Evolutionary conservation across 1,140 invertebrate genomes (phyloP).

Genomic region (Trigoniulus corallinus): DNA sequence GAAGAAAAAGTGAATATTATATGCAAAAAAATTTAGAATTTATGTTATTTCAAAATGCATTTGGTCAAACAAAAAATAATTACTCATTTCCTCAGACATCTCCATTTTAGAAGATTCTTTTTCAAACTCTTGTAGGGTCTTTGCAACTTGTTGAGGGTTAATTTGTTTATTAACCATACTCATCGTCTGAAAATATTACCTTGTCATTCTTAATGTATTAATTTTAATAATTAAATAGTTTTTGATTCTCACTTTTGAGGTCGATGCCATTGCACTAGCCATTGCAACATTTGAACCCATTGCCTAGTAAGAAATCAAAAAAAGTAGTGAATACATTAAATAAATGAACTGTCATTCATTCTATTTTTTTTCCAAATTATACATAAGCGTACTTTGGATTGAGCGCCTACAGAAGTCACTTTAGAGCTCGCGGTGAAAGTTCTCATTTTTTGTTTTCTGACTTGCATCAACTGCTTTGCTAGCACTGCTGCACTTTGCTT

Average conservation of each 20-base stretch:
- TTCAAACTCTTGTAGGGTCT: slow-evolving; percentile 64
- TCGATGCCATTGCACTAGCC: slow-evolving; percentile 66
- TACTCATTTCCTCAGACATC: slow-evolving; percentile 90
- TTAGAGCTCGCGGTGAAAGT: slow-evolving; percentile 52
- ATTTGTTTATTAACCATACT: slow-evolving; percentile 68
- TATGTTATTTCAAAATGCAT: background rate
- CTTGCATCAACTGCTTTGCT: slow-evolving; percentile 72
- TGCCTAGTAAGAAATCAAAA: slow-evolving; percentile 30
- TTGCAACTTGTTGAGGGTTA: slow-evolving; percentile 64
- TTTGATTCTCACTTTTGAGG: slow-evolving; percentile 39
- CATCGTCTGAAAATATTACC: slow-evolving; percentile 44
- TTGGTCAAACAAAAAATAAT: slow-evolving; percentile 20
- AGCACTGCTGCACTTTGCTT: slow-evolving; percentile 63
- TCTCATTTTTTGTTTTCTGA: slow-evolving; percentile 73
- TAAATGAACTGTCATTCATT: slow-evolving; percentile 3
- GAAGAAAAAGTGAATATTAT: slow-evolving; percentile 25
- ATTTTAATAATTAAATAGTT: background rate
- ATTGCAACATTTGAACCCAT: slow-evolving; percentile 77
- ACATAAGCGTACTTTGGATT: slow-evolving; percentile 40
- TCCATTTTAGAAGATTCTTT: slow-evolving; percentile 71
- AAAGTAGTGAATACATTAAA: slow-evolving; percentile 5
- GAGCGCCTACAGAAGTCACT: slow-evolving; percentile 57
- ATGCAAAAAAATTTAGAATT: background rate
- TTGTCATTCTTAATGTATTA: background rate
- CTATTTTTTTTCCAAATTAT: too few species aligned